Evolutionary conservation across 2,113 vertebrate species (phyloP).

Genomic region (Xiphophorus maculatus): DNA sequence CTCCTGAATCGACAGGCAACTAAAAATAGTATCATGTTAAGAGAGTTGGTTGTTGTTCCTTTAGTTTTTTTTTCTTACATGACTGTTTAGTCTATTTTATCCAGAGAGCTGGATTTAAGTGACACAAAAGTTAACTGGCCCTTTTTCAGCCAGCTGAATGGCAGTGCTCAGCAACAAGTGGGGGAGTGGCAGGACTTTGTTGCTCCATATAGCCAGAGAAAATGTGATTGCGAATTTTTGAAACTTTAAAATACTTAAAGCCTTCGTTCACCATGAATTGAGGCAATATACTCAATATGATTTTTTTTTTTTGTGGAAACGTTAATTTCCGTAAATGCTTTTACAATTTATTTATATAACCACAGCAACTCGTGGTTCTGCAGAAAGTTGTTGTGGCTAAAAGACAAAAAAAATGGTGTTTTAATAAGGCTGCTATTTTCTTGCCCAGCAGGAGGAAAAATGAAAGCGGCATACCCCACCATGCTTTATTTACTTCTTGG

Average conservation of each 20-base stretch:
- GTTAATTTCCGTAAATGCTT: too few relatives aligned
- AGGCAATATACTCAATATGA: not conserved
- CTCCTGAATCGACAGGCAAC: not conserved
- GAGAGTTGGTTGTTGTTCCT: not conserved
- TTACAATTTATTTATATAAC: too few relatives aligned
- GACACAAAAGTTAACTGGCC: not conserved
- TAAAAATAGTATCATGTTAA: not conserved
- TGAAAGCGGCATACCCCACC: conserved; percentile 16
- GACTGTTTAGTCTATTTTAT: too few relatives aligned
- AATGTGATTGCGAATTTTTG: not conserved
- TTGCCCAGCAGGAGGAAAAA: conserved; percentile 19
- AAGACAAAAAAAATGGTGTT: not conserved
- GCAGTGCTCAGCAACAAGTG: not conserved
- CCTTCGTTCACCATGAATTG: not conserved
- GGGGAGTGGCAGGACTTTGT: not conserved
- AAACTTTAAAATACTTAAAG: not conserved
- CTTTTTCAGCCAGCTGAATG: not conserved
- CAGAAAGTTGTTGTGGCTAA: not conserved
- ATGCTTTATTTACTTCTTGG: conserved; percentile 65
- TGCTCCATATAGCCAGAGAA: not conserved
- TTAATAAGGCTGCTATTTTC: conserved; percentile 3
- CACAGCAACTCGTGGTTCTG: not conserved
- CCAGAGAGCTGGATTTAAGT: not conserved
- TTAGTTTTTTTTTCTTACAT: not conserved
- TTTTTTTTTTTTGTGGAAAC: not conserved